A percentile compares a stretch with the other conserved stretches of the same genome.
Conservation (phyloP, 2,797 vertebrate species). For the Poeciliopsis infans region DNA sequence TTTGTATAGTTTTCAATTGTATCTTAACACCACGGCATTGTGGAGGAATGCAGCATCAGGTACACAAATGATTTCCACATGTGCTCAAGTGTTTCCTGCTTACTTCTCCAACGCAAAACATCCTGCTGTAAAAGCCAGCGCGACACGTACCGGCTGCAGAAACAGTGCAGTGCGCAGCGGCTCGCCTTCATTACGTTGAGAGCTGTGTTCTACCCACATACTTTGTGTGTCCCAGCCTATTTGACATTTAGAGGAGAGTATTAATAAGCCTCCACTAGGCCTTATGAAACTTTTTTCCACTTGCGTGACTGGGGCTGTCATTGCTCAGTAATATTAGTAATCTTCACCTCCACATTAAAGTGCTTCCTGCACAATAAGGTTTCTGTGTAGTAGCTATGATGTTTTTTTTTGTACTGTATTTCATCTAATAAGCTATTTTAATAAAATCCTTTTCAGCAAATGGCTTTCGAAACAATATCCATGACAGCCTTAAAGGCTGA, state of each 20-base stretch:
- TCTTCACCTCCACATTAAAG: constrained; percentile 16
- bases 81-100: constrained; percentile 57
- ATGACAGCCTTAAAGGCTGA: not conserved
- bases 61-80: constrained; percentile 62
- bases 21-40: constrained; percentile 57
- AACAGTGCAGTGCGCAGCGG: constrained; percentile 5
- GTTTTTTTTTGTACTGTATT: not conserved
- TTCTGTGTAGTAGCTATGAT: not conserved
- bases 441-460: not conserved
- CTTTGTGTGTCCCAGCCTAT: constrained; percentile 5
- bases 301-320: constrained; percentile 32
- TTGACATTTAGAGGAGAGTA: constrained; percentile 36
- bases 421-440: not conserved
- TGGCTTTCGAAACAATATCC: not conserved
- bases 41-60: constrained; percentile 59
- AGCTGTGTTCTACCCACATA: not conserved
- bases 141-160: constrained; percentile 26
- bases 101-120: constrained; percentile 42
- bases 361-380: constrained; percentile 20
- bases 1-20: constrained; percentile 55
- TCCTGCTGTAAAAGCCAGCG: constrained; percentile 42
- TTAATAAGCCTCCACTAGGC: constrained; percentile 13
- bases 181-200: constrained; percentile 19
- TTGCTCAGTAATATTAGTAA: constrained; percentile 8
- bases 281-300: constrained; percentile 23